Evolutionary conservation across 1,140 invertebrate genomes (phyloP), one percentile per base, ranked within the genome.

Genomic region (Colletes gigas): DNA sequence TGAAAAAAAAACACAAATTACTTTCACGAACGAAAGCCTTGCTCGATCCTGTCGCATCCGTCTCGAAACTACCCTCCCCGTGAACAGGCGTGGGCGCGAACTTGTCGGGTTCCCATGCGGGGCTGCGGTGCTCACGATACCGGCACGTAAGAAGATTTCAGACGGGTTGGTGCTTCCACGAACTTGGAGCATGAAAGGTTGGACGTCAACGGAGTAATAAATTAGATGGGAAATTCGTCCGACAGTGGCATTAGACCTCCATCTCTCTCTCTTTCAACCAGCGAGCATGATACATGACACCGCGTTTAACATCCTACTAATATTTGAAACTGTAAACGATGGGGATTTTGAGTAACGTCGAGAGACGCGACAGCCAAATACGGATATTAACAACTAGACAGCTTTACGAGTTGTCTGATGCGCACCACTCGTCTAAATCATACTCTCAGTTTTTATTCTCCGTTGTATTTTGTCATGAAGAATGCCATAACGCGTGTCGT

Each of bases 171-270:
- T 79, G 60, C 69, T 78, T 68, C 60, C 68, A 62, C 63, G 76
- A 82, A 65, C 59, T 59, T 62, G 60, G 55, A 44, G 52, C n/a
- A 54, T 68, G 81, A 78, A 72, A 78, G 75, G 76, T 79, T 71
- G 69, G 54, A 79, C 75, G 68, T 82, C 81, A 82, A 82, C 75
- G 54, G 76, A 52, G 76, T 79, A 71, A 82, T 82, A 82, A 82
- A 82, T 82, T 79, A 70, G 60, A 71, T 50, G 50, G 71, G 81
- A 73, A 78, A 78, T 72, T 72, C 81, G 55, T 82, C 81, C 62
- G 69, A 54, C 68, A 39, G 44, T 70, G 21, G 78, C 63, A 67
- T 80, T 75, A 75, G 62, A 80, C 47, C 50, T 21, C 77, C 39
- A 6, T 14, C 14, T 69, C 21, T 17, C 47, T 8, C 21, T 39